Evolutionary conservation across 2,888 invertebrate species (phyloP).

Genomic region (Drosophila lacicola): DNA sequence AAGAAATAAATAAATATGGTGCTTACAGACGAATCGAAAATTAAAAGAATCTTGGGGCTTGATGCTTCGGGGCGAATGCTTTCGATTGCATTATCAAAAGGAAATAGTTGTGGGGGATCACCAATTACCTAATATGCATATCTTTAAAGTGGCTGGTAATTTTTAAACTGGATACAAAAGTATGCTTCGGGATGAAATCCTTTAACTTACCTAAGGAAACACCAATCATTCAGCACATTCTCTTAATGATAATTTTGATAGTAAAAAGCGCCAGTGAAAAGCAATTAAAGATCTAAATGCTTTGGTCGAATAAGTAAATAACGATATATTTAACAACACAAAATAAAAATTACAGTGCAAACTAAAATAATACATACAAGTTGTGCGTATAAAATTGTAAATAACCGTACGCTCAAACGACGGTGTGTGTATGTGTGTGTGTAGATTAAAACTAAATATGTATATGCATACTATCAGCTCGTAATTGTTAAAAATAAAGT

Average conservation of each 20-base stretch:
- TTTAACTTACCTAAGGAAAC: too few relatives aligned
- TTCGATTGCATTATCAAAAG: too few relatives aligned
- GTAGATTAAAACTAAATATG: conserved; percentile 46
- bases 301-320: conserved; percentile 80
- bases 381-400: conserved; percentile 59
- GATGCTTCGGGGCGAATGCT: too few relatives aligned
- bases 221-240: background rate
- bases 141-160: too few relatives aligned
- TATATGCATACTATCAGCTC: conserved; percentile 32
- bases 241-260: background rate
- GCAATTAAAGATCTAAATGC: conserved; percentile 23
- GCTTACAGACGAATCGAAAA: background rate
- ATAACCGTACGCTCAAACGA: conserved; percentile 22
- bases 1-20: conserved; percentile 11
- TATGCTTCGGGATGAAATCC: too few relatives aligned
- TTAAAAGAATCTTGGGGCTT: too few relatives aligned
- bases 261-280: background rate
- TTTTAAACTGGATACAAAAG: too few relatives aligned
- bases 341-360: conserved; percentile 79
- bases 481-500: conserved; percentile 25
- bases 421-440: conserved; percentile 29
- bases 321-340: conserved; percentile 83
- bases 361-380: conserved; percentile 78
- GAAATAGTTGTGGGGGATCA: too few relatives aligned
- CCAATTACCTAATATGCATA: too few relatives aligned